Evolutionary conservation across 2,888 invertebrate genomes (phyloP).

Genomic region (Theodoxus fluviatilis): DNA sequence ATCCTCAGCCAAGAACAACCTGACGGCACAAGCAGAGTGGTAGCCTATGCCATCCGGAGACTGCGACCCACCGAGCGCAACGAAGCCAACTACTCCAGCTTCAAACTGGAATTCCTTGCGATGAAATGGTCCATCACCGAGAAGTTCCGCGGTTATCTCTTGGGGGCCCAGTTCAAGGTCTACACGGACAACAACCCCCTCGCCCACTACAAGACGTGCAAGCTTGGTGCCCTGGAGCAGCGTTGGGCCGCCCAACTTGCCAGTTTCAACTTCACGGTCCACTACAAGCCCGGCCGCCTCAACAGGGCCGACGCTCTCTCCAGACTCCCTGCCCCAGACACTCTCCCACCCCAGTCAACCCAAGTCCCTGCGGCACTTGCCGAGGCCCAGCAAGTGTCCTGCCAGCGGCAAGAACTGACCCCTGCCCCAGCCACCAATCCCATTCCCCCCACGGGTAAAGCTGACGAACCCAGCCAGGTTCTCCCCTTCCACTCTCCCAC

Average conservation of each 20-base stretch:
- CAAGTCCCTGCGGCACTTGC: neutral
- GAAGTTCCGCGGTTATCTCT: conserved; percentile 4
- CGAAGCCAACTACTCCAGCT: conserved; percentile 9
- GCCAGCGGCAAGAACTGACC: neutral
- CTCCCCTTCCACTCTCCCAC: no score
- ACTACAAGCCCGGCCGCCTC: conserved; percentile 24
- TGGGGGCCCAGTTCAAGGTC: conserved; percentile 6
- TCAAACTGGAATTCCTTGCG: conserved; percentile 22
- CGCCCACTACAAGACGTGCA: conserved; percentile 23
- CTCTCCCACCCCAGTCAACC: neutral
- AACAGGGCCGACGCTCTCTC: no score
- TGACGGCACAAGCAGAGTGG: conserved; percentile 9
- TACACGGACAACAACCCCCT: conserved; percentile 23
- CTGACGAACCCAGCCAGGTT: no score
- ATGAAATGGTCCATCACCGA: conserved; percentile 10
- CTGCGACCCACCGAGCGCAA: conserved; percentile 25
- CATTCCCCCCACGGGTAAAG: no score
- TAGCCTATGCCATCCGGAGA: conserved; percentile 24
- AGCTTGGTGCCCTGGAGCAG: conserved; percentile 18
- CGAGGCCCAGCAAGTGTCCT: neutral
- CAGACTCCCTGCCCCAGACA: neutral
- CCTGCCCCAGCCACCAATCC: no score
- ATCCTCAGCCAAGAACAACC: conserved; percentile 22
- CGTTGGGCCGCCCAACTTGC: conserved; percentile 30
- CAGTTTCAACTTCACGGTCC: conserved; percentile 25